A percentile compares a stretch with the other conserved stretches of the same genome.
These are phyloP conservation scores for Drosophila ficusphila DNA, from an alignment of 1,140 invertebrate genomes.

Conservation along the genomic window DNA sequence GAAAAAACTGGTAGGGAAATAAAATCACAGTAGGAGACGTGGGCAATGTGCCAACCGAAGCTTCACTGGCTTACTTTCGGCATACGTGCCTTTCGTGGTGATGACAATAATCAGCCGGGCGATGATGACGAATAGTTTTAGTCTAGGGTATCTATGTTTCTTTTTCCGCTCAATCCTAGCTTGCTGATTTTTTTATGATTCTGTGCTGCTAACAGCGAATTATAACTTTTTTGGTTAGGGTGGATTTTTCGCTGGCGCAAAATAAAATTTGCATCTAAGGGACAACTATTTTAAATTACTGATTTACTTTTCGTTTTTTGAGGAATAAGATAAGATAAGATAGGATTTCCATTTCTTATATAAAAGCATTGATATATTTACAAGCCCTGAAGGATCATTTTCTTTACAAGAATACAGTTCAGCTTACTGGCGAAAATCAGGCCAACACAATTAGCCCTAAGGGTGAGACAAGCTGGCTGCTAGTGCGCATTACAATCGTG, in stretches of 20 bases:
- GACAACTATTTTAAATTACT: no score
- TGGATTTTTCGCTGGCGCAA: no score
- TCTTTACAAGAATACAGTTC: slow-evolving; percentile 6
- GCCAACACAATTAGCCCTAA: slow-evolving; percentile 47
- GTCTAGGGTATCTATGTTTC: neutral
- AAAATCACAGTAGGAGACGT: slow-evolving; percentile 71
- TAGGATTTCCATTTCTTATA: no score
- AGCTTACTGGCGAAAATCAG: slow-evolving; percentile 15
- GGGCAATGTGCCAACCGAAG: slow-evolving; percentile 64
- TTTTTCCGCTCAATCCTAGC: neutral
- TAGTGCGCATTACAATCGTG: slow-evolving; percentile 23
- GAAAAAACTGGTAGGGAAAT: slow-evolving; percentile 64
- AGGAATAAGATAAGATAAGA: no score
- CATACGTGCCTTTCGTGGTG: slow-evolving; percentile 50
- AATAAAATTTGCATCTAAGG: no score
- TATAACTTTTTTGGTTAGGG: no score
- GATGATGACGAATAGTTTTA: slow-evolving; percentile 10
- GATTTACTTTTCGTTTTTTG: no score
- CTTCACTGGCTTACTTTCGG: slow-evolving; percentile 47
- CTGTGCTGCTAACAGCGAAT: no score
- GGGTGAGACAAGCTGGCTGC: slow-evolving; percentile 27
- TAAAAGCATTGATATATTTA: no score
- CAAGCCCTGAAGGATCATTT: neutral
- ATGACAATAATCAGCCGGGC: slow-evolving; percentile 44
- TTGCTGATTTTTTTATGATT: neutral